Percentiles rank a stretch among this genome's conserved stretches.
Conservation (phyloP, 2,113 vertebrate genomes). For the Sinocyclocheilus anshuiensis region DNA sequence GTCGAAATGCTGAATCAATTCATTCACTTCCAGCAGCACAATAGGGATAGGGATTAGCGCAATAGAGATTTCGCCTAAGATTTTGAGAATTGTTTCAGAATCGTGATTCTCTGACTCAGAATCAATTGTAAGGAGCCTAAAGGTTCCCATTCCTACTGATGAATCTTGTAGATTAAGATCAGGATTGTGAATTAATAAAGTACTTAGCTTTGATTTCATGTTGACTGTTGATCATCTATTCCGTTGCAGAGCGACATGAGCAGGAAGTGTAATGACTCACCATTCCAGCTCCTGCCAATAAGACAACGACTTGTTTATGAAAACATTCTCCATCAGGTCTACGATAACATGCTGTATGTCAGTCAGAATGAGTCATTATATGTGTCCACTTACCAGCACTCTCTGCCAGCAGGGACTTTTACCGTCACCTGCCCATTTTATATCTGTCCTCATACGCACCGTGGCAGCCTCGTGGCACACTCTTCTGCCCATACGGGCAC, state of each 20-base stretch:
- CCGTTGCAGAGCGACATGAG: background rate
- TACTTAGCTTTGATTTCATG: background rate
- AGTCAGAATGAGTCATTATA: constrained; percentile 32
- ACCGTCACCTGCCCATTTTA: constrained; percentile 37
- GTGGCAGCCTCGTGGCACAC: constrained; percentile 8
- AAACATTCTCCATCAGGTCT: constrained; percentile 1
- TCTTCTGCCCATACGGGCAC: constrained; percentile 29
- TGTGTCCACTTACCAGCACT: constrained; percentile 28
- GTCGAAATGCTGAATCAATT: too few species aligned
- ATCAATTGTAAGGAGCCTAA: background rate
- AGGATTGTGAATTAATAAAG: background rate
- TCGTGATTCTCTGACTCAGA: background rate
- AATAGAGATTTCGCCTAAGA: too few species aligned
- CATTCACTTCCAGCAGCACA: too few species aligned
- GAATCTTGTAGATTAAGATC: background rate
- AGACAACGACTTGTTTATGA: background rate
- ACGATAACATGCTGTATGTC: constrained; percentile 7
- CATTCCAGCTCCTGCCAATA: constrained; percentile 2
- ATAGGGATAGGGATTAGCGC: too few species aligned
- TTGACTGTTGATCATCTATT: background rate
- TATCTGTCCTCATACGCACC: constrained; percentile 21
- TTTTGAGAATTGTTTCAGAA: background rate
- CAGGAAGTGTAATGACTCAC: constrained; percentile 18
- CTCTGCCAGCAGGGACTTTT: constrained; percentile 25
- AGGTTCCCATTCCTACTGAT: background rate